Conservation (phyloP, 2,113 vertebrate genomes). For the Cranoglanis bouderius region DNA sequence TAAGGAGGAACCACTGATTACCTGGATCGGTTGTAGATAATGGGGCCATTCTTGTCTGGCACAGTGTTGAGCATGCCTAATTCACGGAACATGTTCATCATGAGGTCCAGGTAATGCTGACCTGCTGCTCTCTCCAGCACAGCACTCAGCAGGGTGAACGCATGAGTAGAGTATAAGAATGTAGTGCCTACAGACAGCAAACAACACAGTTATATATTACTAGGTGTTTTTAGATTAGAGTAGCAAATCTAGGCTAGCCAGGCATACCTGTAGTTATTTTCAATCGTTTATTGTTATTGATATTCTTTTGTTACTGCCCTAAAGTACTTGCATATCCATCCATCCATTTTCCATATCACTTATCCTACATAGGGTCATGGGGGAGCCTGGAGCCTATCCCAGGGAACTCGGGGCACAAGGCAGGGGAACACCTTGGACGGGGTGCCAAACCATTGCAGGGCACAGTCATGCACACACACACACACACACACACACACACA, state of each 20-base stretch:
- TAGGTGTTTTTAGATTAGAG: background rate
- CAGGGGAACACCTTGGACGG: too few relatives aligned
- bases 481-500: too few relatives aligned
- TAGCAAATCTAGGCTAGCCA: background rate
- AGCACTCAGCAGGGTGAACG: conserved; percentile 90
- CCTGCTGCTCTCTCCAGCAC: conserved; percentile 87
- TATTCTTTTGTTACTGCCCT: background rate
- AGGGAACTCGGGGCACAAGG: too few relatives aligned
- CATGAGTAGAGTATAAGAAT: conserved; percentile 94
- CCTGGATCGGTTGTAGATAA: conserved; percentile 97
- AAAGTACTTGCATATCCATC: background rate
- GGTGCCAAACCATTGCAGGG: too few relatives aligned
- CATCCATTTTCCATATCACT: too few relatives aligned
- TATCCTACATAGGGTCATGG: too few relatives aligned
- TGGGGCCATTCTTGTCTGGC: conserved; percentile 88
- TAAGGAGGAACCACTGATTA: conserved; percentile 58
- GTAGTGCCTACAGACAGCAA: conserved; percentile 79
- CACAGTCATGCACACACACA: too few relatives aligned
- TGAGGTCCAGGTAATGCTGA: conserved; percentile 86
- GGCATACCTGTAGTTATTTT: background rate
- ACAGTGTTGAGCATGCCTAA: conserved; percentile 91
- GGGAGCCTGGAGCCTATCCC: too few relatives aligned
- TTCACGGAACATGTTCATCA: conserved; percentile 89
- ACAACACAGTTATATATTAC: background rate
- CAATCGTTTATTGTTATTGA: background rate